Conservation (phyloP, 2,113 vertebrate species). For the Fulica atra region DNA sequence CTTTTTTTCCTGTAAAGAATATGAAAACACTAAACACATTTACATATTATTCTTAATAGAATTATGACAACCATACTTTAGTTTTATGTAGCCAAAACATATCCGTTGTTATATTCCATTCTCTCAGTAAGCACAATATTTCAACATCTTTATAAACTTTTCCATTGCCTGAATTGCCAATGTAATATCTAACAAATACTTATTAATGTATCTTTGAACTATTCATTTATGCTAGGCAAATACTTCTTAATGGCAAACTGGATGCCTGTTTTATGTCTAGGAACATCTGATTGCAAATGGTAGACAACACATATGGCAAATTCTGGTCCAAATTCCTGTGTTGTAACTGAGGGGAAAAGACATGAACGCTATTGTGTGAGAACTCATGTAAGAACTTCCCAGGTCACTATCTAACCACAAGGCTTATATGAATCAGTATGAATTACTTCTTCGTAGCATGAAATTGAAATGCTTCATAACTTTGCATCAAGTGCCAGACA, state of each 20-base stretch:
- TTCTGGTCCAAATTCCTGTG: neutral
- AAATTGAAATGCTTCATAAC: neutral
- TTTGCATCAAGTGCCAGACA: neutral
- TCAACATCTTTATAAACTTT: neutral
- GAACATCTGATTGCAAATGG: neutral
- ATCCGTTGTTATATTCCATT: neutral
- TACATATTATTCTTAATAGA: neutral
- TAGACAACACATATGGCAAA: neutral
- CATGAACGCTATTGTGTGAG: neutral
- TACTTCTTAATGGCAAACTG: neutral
- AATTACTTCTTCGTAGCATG: neutral
- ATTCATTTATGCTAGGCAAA: neutral
- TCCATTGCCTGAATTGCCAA: neutral
- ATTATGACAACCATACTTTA: neutral
- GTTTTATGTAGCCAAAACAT: neutral
- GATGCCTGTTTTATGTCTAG: neutral
- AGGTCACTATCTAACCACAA: neutral
- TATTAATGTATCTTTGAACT: neutral
- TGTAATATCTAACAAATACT: neutral
- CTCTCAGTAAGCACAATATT: neutral
- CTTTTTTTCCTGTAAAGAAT: neutral
- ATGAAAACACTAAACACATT: neutral
- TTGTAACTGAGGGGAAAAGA: neutral
- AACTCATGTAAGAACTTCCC: neutral
- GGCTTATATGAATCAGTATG: neutral